Evolutionary conservation across 2,113 vertebrate genomes (phyloP), one percentile per base, ranked within the genome.

Genomic region (Nestor notabilis): DNA sequence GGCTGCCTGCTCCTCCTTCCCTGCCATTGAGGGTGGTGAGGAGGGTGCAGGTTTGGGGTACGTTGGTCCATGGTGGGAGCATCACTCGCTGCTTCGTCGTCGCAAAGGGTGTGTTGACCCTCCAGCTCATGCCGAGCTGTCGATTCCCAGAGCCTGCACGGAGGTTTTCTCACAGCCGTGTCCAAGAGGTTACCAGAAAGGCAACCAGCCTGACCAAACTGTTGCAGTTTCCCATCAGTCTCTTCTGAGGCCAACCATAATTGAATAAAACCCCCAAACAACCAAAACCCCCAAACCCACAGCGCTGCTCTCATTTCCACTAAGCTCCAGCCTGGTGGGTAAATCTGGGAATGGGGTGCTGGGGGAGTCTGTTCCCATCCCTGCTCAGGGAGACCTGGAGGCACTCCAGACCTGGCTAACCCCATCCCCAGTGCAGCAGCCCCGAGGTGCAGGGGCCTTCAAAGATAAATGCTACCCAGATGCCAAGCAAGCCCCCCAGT

Each of bases 131-230:
- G 44, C 58, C 5, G 5, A 46, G 70, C 17, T 55, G 31, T 4
- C 7, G 0, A 49, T 92, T 35, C 61, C 76, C 68, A 29, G 39
- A 60, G 71, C 58, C 76, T 31, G 61, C 47, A 1, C 50, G 0
- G 9, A 63, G 77, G 19, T 84, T 61, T 89, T 92, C 91, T 77
- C 87, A 84, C 65, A 72, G 58, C 65, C 7, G 3, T 47, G 52
- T 63, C 89, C 94, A 71, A 23, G 93, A 44, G 55, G 49, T 70
- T 90, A 84, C 66, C 92, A 74, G 68, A 81, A 89, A 82, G 24
- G 29, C 5, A 6, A 47, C 37, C 93, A 83, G 68, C 50, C 91
- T 70, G 60, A 86, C 81, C 94, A 78, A 55, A 77, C 43, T 68
- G 72, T 2, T 18, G 66, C 93, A 44, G 18, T 49, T 91, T 90